Conservation (phyloP, 92 coral and sea anemone genomes). For the Meandrina meandrites region DNA sequence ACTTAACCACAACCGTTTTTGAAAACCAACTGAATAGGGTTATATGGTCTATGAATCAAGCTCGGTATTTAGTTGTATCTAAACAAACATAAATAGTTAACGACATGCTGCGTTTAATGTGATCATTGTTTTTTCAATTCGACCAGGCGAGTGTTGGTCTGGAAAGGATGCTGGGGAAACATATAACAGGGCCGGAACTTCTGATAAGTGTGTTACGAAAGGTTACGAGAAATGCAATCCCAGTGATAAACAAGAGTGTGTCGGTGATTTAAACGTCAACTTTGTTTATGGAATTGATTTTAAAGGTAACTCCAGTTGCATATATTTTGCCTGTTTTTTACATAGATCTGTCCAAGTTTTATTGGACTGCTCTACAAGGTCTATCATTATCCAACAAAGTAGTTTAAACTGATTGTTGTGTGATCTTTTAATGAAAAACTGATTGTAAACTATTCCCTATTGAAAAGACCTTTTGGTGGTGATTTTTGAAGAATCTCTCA, state of each 20-base stretch:
- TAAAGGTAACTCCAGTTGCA: neutral
- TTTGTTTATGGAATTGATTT: conserved; percentile 56
- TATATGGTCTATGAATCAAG: too few species aligned
- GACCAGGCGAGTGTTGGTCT: conserved; percentile 77
- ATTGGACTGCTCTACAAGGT: neutral
- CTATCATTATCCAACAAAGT: too few species aligned
- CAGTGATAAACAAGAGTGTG: conserved; percentile 46
- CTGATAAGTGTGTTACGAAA: conserved; percentile 51
- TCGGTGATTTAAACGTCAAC: conserved; percentile 49
- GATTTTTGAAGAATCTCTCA: too few species aligned
- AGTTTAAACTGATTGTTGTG: too few species aligned
- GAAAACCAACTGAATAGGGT: too few species aligned
- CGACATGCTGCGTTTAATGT: neutral
- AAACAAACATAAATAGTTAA: too few species aligned
- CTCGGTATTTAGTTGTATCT: too few species aligned
- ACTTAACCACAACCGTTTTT: too few species aligned
- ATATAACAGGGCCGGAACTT: conserved; percentile 52
- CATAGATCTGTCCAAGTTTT: neutral
- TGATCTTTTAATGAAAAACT: too few species aligned
- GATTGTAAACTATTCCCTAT: too few species aligned
- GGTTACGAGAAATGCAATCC: conserved; percentile 25
- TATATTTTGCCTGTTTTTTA: neutral
- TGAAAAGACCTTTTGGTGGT: too few species aligned
- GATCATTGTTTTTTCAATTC: neutral
- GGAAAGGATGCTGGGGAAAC: conserved; percentile 60